A percentile compares a stretch with the other conserved stretches of the same genome.
These are phyloP conservation scores for Aphis gossypii DNA, from an alignment of 1,140 invertebrate species.

Conservation along the genomic window DNA sequence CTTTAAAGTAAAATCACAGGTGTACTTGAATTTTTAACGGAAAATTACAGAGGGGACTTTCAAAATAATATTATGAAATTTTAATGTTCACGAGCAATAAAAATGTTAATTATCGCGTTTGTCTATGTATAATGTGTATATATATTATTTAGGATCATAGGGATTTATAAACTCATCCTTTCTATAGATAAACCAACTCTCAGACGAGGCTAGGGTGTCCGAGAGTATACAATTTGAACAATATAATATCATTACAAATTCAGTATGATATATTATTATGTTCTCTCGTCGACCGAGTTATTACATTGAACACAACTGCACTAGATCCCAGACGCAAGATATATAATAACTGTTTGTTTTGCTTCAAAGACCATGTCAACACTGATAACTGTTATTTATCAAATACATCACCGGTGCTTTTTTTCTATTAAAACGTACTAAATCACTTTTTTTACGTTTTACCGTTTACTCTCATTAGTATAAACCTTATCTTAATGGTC, in stretches of 20 bases:
- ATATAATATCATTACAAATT: constrained; percentile 14
- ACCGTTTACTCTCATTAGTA: not conserved
- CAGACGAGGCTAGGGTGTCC: not conserved
- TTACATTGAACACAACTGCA: not conserved
- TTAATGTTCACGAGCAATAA: not conserved
- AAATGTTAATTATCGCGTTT: not conserved
- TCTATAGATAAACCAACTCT: not conserved
- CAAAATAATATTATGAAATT: not conserved
- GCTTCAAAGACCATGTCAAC: constrained; percentile 6
- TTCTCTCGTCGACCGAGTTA: not conserved
- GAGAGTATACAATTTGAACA: not conserved
- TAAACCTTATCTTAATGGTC: not conserved
- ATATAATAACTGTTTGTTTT: constrained; percentile 16
- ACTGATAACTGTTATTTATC: not conserved
- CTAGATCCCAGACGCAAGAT: not conserved
- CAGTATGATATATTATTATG: not conserved
- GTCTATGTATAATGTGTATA: too few relatives aligned
- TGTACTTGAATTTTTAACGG: not conserved
- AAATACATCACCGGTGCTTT: not conserved
- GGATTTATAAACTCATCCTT: not conserved
- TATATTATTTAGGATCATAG: too few relatives aligned
- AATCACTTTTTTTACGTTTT: not conserved
- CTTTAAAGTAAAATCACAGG: too few relatives aligned
- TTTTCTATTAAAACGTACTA: not conserved
- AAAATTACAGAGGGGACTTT: too few relatives aligned